Conservation (phyloP, 2,113 vertebrate genomes). For the Salvator merianae region DNA sequence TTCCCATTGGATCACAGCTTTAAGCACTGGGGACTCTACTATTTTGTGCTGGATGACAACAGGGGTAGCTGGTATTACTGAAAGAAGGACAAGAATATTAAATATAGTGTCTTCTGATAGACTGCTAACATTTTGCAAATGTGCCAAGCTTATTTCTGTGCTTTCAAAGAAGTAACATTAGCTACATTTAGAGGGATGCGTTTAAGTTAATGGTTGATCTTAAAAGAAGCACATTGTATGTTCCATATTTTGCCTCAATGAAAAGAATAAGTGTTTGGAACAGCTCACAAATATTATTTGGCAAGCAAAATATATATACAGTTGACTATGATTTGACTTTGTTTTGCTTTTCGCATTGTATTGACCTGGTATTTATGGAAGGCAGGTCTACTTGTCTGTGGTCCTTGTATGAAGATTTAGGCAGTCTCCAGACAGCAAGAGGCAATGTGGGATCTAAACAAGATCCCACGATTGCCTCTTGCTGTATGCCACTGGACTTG, state of each 20-base stretch:
- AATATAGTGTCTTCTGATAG: constrained; percentile 2
- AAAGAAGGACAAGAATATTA: not conserved
- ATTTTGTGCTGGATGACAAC: constrained; percentile 40
- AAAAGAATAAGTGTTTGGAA: not conserved
- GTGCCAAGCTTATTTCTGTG: too few species aligned
- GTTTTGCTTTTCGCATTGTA: too few species aligned
- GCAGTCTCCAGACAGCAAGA: too few species aligned
- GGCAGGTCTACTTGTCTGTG: too few species aligned
- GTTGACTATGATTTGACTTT: not conserved
- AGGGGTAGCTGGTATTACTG: constrained; percentile 72
- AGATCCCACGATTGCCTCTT: too few species aligned
- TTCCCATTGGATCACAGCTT: constrained; percentile 66
- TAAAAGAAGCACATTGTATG: not conserved
- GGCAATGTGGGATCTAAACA: too few species aligned
- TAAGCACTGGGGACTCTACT: constrained; percentile 8
- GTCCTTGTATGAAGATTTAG: too few species aligned
- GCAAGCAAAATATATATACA: not conserved
- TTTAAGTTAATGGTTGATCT: not conserved
- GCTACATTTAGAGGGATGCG: not conserved
- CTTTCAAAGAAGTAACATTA: not conserved
- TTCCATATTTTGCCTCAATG: not conserved
- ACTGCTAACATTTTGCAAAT: not conserved
- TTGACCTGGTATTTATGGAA: too few species aligned
- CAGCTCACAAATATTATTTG: not conserved
- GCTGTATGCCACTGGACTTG: too few species aligned